Evolutionary conservation across 2,113 vertebrate species (phyloP).

Genomic region (Hemiscyllium ocellatum): DNA sequence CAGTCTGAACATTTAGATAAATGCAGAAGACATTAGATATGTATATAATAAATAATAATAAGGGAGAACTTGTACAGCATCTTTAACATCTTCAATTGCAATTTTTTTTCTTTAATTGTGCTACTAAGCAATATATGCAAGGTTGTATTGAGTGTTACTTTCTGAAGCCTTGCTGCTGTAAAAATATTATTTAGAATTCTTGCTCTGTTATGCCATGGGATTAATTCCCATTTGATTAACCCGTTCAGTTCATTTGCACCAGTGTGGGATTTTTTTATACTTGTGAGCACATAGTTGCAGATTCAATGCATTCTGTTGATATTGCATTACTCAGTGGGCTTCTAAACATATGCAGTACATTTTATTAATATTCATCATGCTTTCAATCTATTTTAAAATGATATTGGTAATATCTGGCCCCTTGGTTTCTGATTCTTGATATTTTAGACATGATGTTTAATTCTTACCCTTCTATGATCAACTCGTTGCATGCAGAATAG

Average conservation of each 20-base stretch:
- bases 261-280: background rate
- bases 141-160: background rate
- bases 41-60: background rate
- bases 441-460: background rate
- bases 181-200: background rate
- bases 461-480: background rate
- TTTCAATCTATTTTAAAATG: background rate
- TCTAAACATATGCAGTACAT: background rate
- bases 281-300: background rate
- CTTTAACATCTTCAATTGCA: too few species aligned
- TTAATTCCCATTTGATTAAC: background rate
- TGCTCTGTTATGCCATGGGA: background rate
- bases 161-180: background rate
- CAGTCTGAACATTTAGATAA: background rate
- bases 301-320: background rate
- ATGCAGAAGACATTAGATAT: background rate
- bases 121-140: background rate
- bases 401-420: background rate
- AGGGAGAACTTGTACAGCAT: background rate
- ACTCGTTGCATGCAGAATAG: background rate
- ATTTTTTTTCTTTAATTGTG: background rate
- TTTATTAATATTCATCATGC: background rate
- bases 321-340: background rate
- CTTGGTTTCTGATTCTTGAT: background rate
- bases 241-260: background rate